phyloP scores from a whole-genome alignment of 2,888 invertebrate species.

The Heteromurus nitidus region DNA sequence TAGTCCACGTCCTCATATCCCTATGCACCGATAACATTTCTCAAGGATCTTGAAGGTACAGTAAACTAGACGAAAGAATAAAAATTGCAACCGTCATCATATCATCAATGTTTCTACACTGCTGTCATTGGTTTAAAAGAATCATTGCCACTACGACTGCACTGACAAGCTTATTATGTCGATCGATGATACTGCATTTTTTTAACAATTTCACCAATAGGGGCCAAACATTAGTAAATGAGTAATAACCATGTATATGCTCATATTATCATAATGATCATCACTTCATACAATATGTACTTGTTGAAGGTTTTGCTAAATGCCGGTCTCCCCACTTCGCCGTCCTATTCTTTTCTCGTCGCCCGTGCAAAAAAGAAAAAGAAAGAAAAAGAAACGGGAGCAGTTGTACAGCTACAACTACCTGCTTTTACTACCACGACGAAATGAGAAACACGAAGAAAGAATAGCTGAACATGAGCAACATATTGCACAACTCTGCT shows the following conservation, averaged over 20 bases:
- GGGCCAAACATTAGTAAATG: neutral
- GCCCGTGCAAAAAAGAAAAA: too few species aligned
- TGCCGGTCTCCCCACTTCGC: too few species aligned
- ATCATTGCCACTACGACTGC: neutral
- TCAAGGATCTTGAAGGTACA: too few species aligned
- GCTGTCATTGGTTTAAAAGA: too few species aligned
- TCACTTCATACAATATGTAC: too few species aligned
- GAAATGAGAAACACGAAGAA: neutral
- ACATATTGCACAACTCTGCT: neutral
- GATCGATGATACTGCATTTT: neutral
- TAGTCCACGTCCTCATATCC: too few species aligned
- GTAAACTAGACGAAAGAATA: neutral
- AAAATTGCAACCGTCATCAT: neutral
- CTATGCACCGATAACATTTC: too few species aligned
- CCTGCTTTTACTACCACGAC: neutral
- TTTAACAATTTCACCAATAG: neutral
- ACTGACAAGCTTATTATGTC: neutral
- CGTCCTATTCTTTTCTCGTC: too few species aligned
- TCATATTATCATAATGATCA: neutral
- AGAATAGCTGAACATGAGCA: neutral
- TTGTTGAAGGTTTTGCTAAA: too few species aligned
- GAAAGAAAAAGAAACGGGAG: constrained; percentile 38
- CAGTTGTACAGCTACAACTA: constrained; percentile 22
- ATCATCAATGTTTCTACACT: neutral
- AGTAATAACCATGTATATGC: neutral